Evolutionary conservation across 1,140 invertebrate species (phyloP).

Genomic region (Caerostris darwini): DNA sequence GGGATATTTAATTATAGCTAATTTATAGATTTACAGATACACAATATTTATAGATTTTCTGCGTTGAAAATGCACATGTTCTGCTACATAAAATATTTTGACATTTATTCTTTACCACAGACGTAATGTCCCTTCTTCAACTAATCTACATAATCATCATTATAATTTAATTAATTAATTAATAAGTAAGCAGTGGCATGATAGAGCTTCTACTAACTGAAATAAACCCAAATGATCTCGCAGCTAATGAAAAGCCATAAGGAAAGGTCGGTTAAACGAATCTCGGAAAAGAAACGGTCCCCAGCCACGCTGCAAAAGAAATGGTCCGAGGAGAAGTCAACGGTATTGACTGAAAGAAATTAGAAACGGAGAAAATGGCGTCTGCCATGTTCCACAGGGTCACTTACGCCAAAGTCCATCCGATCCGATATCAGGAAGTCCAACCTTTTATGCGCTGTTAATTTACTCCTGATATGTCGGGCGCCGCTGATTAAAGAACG

Average conservation of each 20-base stretch:
- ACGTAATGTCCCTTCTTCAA: too few species aligned
- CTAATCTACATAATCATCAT: too few species aligned
- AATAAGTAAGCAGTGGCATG: too few species aligned
- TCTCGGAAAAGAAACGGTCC: background rate
- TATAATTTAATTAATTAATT: too few species aligned
- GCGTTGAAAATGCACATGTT: too few species aligned
- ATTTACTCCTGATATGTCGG: conserved; percentile 69
- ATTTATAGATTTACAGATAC: too few species aligned
- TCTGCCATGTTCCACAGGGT: conserved; percentile 43
- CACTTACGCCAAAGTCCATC: conserved; percentile 55
- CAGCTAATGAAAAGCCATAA: background rate
- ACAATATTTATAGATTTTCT: too few species aligned
- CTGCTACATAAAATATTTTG: too few species aligned
- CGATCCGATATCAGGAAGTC: conserved; percentile 41
- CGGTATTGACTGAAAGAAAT: conserved; percentile 56
- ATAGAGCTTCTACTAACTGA: too few species aligned
- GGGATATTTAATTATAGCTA: too few species aligned
- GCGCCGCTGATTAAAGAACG: conserved; percentile 45
- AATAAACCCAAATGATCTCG: background rate
- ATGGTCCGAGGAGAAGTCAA: background rate
- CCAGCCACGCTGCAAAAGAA: background rate
- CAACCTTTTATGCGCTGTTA: conserved; percentile 64
- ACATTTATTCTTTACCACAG: too few species aligned
- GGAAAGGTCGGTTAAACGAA: background rate
- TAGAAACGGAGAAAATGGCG: conserved; percentile 28